Conservation (phyloP, 2,797 vertebrate genomes). For the Triplophysa bombifrons region DNA sequence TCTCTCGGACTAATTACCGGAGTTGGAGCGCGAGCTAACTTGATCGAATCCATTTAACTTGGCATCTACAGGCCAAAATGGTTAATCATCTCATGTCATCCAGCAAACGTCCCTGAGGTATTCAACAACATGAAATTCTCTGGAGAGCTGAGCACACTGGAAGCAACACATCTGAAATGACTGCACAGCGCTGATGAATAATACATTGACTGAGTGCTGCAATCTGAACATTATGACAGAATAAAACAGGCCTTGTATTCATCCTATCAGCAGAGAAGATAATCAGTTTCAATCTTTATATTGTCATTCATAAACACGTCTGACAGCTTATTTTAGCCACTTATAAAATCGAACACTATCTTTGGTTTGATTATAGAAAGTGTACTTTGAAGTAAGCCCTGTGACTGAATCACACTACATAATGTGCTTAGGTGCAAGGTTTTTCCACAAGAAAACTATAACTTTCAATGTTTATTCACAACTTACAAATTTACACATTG, state of each 20-base stretch:
- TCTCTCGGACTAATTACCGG: conserved; percentile 53
- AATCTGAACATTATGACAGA: conserved; percentile 34
- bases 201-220: conserved; percentile 49
- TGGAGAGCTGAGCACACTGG: conserved; percentile 42
- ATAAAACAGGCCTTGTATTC: conserved; percentile 45
- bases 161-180: conserved; percentile 50
- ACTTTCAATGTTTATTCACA: too few species aligned
- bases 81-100: conserved; percentile 60
- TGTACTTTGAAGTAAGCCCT: neutral
- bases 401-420: neutral
- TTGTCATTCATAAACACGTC: conserved; percentile 25
- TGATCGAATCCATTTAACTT: conserved; percentile 60
- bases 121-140: conserved; percentile 50
- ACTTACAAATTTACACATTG: too few species aligned
- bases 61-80: conserved; percentile 53
- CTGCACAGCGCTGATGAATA: conserved; percentile 53
- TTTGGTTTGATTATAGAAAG: neutral
- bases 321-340: conserved; percentile 51
- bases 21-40: conserved; percentile 52
- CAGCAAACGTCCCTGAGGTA: conserved; percentile 51
- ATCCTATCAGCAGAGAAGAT: conserved; percentile 40
- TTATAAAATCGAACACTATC: conserved; percentile 17
- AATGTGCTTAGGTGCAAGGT: neutral
- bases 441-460: neutral
- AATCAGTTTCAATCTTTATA: conserved; percentile 22